Base-by-base conservation (phyloP, 35 echinoderm and acorn worm genomes). In the Chiridota heheva region DNA sequence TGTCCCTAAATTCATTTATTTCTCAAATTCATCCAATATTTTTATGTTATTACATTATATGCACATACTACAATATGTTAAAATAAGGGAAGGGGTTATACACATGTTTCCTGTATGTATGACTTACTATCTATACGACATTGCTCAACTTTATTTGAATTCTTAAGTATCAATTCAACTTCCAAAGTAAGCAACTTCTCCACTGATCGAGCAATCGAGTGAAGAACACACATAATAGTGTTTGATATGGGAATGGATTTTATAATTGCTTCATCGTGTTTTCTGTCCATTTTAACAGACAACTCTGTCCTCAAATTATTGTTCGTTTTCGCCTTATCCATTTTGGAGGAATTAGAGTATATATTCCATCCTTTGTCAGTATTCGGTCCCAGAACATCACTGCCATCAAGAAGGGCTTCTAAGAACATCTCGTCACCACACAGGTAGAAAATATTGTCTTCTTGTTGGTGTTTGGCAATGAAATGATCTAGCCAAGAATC, bases 351-450 rank as follows among this genome's bases (percentile, higher is more conserved):
- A 5, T 2, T 0, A 42, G 36, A 42, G 24, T 70, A 70, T 42
- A 70, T 70, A n/a, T 70, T 70, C 67, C 67, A 70, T 10, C 30
- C 67, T 18, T 13, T 70, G 17, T 70, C 30, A 13, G 67, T 42
- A 18, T 36, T 70, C 22, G 67, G 67, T 70, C 36, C 40, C n/a
- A 70, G 30, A 15, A 16, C 67, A 7, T 41, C 67, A 2, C 44
- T 20, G 44, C 38, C 67, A 20, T 20, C 5, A 6, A 70, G 36
- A 2, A 70, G 5, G 25, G 40, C 10, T 42, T 70, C 5, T 3
- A 70, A 22, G 30, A 70, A 70, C 36, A 70, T 70, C n/a, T 70
- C 43, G 44, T 70, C 38, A 36, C 67, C 67, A 10, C 36, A 70
- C 5, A 41, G n/a, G 34, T 15, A 70, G 6, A 70, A 70, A 13